Percentiles rank a stretch among this genome's conserved stretches.
Conservation (phyloP, 1,140 invertebrate genomes). For the Platyscapa corneri region DNA sequence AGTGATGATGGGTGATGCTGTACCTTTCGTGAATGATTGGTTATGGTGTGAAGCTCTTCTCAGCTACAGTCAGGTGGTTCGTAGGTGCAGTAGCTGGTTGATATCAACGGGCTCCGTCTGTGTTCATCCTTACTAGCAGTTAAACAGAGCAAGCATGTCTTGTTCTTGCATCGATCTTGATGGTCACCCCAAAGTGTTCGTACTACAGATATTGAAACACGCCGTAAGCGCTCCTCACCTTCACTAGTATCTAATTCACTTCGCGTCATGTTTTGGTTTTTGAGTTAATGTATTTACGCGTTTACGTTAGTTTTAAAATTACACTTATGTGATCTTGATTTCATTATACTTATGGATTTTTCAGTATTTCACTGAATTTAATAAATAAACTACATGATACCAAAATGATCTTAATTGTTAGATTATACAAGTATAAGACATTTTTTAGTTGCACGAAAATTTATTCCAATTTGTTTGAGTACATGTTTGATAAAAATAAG, state of each 20-base stretch:
- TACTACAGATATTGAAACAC: slow-evolving; percentile 48
- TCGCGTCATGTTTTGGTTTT: slow-evolving; percentile 32
- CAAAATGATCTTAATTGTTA: neutral
- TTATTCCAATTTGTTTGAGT: too few species aligned
- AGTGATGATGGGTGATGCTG: neutral
- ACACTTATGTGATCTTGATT: neutral
- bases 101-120: neutral
- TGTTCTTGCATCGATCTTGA: slow-evolving; percentile 36
- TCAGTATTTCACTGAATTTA: neutral
- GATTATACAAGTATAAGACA: neutral
- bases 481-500: neutral
- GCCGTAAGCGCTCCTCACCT: slow-evolving; percentile 36
- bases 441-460: neutral
- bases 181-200: slow-evolving; percentile 47
- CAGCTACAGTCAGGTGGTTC: slow-evolving; percentile 46
- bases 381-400: neutral
- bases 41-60: slow-evolving; percentile 39
- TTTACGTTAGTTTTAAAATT: neutral
- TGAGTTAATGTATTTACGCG: neutral
- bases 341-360: neutral
- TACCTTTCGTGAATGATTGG: slow-evolving; percentile 47
- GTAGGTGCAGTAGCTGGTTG: slow-evolving; percentile 25
- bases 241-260: slow-evolving; percentile 44
- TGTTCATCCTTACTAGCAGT: slow-evolving; percentile 35
- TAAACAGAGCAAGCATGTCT: slow-evolving; percentile 37